These are phyloP conservation scores for Hapalemur alaotrensis DNA, from an alignment of 2,797 vertebrate species.

Conservation along the genomic window DNA sequence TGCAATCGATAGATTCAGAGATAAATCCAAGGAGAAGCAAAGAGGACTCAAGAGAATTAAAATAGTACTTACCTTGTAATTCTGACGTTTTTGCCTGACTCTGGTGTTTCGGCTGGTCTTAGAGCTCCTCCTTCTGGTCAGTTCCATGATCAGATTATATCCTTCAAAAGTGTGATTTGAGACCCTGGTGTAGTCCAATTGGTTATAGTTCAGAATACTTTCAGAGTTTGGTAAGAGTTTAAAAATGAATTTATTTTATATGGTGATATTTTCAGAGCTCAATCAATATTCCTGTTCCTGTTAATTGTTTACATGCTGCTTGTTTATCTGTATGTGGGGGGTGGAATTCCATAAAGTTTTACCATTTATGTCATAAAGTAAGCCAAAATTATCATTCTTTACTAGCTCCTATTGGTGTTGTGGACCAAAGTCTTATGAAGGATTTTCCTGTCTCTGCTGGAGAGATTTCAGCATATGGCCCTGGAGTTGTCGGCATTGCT, in stretches of 20 bases:
- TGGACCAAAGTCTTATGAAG: conserved; percentile 83
- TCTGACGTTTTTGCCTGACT: not conserved
- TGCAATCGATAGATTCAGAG: not conserved
- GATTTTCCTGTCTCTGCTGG: conserved; percentile 75
- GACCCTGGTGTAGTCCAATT: not conserved
- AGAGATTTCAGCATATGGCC: conserved; percentile 68
- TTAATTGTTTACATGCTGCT: not conserved
- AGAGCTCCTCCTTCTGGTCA: conserved; percentile 62
- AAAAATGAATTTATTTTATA: conserved; percentile 7
- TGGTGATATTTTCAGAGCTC: conserved; percentile 3
- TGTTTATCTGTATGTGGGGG: not conserved
- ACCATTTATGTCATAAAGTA: not conserved
- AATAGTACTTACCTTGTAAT: not conserved
- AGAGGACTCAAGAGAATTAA: not conserved
- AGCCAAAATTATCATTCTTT: conserved; percentile 8
- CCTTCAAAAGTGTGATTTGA: not conserved
- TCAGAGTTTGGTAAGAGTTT: conserved; percentile 18
- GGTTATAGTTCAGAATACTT: conserved; percentile 32
- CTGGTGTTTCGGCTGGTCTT: not conserved
- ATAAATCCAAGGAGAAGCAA: not conserved
- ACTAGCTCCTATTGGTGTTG: conserved; percentile 86
- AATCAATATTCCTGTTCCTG: not conserved
- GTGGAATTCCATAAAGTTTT: not conserved
- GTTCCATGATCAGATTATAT: not conserved
- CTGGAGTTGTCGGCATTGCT: conserved; percentile 65